Percentiles rank a stretch among this genome's conserved stretches.
Conservation (phyloP, 2,113 vertebrate genomes). For the Chauna torquata region DNA sequence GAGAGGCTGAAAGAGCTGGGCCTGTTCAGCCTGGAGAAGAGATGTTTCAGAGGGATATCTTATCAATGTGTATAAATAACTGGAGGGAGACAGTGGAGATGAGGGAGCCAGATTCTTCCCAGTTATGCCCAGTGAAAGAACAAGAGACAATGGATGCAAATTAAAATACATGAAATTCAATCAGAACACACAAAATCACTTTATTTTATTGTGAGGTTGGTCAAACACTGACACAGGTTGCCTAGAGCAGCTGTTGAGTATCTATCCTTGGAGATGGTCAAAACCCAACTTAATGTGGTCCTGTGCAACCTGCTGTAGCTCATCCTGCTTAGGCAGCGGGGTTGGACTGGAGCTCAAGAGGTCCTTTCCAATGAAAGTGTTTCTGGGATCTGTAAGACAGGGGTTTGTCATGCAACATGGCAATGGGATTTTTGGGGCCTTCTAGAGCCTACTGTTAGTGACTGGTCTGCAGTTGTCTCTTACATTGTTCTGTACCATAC, state of each 20-base stretch:
- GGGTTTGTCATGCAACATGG: not conserved
- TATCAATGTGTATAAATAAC: not conserved
- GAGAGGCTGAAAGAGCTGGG: not conserved
- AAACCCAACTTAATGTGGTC: not conserved
- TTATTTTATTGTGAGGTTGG: not conserved
- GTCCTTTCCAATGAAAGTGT: not conserved
- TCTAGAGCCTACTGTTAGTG: not conserved
- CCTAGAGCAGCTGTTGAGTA: not conserved
- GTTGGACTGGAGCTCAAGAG: not conserved
- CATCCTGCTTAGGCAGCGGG: not conserved
- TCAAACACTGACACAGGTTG: not conserved
- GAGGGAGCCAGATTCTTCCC: not conserved
- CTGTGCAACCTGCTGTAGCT: not conserved
- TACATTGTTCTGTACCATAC: rapidly evolving
- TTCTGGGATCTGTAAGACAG: not conserved
- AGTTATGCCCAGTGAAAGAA: not conserved
- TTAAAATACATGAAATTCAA: not conserved
- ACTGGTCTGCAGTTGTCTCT: not conserved
- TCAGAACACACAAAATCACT: too few relatives aligned
- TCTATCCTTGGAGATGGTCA: not conserved
- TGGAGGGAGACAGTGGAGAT: not conserved
- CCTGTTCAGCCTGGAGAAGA: not conserved
- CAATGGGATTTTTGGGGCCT: not conserved
- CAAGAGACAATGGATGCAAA: too few relatives aligned
- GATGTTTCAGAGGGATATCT: not conserved